Conservation (phyloP, 2,797 vertebrate species). For the Argya squamiceps region DNA sequence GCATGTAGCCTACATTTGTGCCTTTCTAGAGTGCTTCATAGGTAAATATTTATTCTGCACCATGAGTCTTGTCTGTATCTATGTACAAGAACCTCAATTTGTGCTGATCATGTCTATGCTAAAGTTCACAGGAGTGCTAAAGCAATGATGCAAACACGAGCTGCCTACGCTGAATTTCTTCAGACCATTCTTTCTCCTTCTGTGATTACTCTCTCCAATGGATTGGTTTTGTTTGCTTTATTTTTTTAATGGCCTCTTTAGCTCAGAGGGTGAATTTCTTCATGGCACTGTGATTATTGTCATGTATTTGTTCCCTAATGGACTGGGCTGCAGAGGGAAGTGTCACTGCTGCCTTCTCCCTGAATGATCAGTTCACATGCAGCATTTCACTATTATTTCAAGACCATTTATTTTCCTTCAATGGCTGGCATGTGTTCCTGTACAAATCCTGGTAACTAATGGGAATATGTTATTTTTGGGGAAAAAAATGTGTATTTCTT, state of each 20-base stretch:
- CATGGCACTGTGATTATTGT: not conserved
- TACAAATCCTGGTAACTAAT: not conserved
- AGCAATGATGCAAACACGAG: not conserved
- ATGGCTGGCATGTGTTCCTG: not conserved
- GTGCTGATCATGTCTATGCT: conserved; percentile 69
- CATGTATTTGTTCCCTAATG: not conserved
- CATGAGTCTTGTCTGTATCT: conserved; percentile 61
- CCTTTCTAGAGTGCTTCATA: conserved; percentile 50
- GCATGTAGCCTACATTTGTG: conserved; percentile 52
- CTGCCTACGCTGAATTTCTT: not conserved
- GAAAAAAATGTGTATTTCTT: not conserved
- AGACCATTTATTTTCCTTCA: not conserved
- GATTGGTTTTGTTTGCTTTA: not conserved
- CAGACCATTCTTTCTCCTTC: not conserved
- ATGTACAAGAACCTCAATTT: conserved; percentile 14
- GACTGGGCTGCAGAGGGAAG: not conserved
- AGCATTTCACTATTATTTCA: not conserved
- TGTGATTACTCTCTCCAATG: not conserved
- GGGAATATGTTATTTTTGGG: not conserved
- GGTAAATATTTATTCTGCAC: conserved; percentile 50
- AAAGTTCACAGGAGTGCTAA: conserved; percentile 73
- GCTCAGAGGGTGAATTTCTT: not conserved
- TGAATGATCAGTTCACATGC: not conserved
- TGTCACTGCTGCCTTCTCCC: not conserved
- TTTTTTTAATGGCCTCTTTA: not conserved